A percentile compares a stretch with the other conserved stretches of the same genome.
These are phyloP conservation scores for Masnerella sp. DNA, from an alignment of 2,888 invertebrate genomes.

Conservation along the genomic window DNA sequence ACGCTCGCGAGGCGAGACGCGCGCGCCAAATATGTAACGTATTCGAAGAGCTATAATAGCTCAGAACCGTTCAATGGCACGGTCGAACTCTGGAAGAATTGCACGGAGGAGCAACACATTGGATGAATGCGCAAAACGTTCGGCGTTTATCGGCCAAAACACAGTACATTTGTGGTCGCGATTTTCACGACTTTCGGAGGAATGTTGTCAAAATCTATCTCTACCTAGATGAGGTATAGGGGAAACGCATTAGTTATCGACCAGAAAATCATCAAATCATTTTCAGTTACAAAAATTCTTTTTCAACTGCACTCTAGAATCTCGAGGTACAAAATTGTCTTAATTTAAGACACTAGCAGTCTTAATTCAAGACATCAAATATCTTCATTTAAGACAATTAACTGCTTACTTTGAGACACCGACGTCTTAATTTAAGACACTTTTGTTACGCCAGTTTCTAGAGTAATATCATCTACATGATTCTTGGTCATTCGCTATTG, in stretches of 20 bases:
- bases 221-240: neutral
- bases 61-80: constrained; percentile 1
- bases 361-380: too few relatives aligned
- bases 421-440: too few relatives aligned
- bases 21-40: constrained; percentile 33
- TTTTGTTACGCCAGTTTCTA: too few relatives aligned
- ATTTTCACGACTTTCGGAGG: constrained; percentile 3
- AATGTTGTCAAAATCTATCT: neutral
- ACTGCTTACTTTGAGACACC: too few relatives aligned
- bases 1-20: constrained; percentile 17
- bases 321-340: too few relatives aligned
- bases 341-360: too few relatives aligned
- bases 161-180: constrained; percentile 5
- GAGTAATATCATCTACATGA: too few relatives aligned
- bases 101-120: constrained; percentile 70
- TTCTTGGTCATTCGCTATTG: constrained; percentile 14
- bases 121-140: constrained; percentile 60
- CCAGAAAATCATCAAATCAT: constrained; percentile 18
- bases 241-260: constrained; percentile 14
- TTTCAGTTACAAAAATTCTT: too few relatives aligned
- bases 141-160: constrained; percentile 14
- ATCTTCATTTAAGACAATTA: too few relatives aligned
- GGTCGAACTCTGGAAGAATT: constrained; percentile 24
- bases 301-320: too few relatives aligned
- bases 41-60: constrained; percentile 27